Evolutionary conservation across 37 sponge, comb jelly and placozoan species (phyloP).

Genomic region (Cliona cf. orientalis): DNA sequence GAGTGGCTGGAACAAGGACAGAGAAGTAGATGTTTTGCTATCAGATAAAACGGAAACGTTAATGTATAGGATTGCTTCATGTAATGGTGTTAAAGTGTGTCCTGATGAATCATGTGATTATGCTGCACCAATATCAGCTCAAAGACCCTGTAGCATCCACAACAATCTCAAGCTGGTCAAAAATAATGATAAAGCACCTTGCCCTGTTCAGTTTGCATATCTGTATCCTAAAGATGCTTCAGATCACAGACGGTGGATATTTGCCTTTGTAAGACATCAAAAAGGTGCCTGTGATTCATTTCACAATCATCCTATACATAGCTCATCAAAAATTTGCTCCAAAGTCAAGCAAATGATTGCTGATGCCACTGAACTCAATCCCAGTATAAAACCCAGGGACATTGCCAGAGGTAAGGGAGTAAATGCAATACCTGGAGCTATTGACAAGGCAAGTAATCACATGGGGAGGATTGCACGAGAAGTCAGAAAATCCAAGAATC

Average conservation of each 20-base stretch:
- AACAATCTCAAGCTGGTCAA: not conserved
- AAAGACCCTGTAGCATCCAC: not conserved
- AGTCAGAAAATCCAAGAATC: constrained; percentile 13
- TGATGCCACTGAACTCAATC: constrained; percentile 1
- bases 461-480: constrained; percentile 23
- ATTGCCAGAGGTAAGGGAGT: constrained; percentile 41
- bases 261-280: constrained; percentile 20
- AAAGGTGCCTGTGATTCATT: not conserved
- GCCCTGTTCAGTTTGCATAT: constrained; percentile 3
- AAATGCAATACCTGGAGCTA: constrained; percentile 9
- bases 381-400: constrained; percentile 18
- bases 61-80: constrained; percentile 2
- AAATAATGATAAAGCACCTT: not conserved
- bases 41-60: not conserved
- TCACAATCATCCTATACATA: constrained; percentile 25
- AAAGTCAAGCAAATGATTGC: constrained; percentile 5
- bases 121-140: not conserved
- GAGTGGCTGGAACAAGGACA: not conserved
- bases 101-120: constrained; percentile 9
- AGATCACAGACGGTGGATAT: constrained; percentile 23
- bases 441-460: constrained; percentile 38
- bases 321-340: constrained; percentile 10
- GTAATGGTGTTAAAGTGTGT: constrained; percentile 14
- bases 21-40: not conserved
- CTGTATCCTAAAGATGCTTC: not conserved